Evolutionary conservation across 2,113 vertebrate species (phyloP), one percentile per base, ranked within the genome.

Genomic region (Etheostoma spectabile): DNA sequence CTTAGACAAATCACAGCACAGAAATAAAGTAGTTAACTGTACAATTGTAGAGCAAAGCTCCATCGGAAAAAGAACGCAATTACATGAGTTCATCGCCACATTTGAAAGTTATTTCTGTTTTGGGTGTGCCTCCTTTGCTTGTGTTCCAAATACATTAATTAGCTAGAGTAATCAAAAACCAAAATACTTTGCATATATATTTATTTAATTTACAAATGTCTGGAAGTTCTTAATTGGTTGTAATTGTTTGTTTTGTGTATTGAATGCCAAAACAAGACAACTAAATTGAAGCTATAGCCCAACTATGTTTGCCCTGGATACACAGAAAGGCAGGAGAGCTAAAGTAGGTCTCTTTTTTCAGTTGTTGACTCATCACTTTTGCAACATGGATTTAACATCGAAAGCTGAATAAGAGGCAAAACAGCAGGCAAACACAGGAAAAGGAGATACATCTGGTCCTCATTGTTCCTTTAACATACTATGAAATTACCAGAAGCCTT

Each of bases 311-410:
- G 59, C 55, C 10, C 69, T 63, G 76, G 16, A 76, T 42, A 61
- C 5, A 51, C 24, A 67, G 63, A 62, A 46, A 33, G 57, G 13
- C 42, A 67, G 52, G 53, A 27, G 57, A 35, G 4, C 30, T 68
- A 6, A 68, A 71, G 61, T 6, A 24, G 53, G 30, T 80, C 65
- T 60, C 16, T 53, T 71, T 21, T 51, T 45, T n/a, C 12, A 19
- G 24, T 16, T 73, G 77, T 81, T 83, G 69, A 88, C 79, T 83
- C 77, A 78, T 85, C 61, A 83, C 64, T 57, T 57, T 12, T 74
- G 66, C 62, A 64, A 68, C 51, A 72, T 48, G 67, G 71, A 76
- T 69, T 80, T 27, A 55, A 68, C 70, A 83, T 76, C 35, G 75
- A 79, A 77, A 35, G 62, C 65, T 22, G 45, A 80, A 75, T 68